Base-by-base conservation (phyloP, 2,113 vertebrate species). In the Apodemus speciosus region DNA sequence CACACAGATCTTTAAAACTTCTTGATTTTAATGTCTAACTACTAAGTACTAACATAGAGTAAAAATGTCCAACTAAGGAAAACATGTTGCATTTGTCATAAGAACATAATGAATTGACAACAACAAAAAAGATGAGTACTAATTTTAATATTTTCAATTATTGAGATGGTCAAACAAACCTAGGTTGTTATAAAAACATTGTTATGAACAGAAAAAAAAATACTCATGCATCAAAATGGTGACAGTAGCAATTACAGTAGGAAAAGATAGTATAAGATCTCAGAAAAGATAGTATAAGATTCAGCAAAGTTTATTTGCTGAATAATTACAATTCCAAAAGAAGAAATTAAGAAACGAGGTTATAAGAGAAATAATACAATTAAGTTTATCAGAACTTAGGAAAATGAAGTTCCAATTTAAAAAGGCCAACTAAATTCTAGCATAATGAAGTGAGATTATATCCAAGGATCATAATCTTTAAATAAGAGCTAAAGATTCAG, bases 181-280 rank as follows among this genome's bases (percentile, higher is more conserved):
- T 35, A 90, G n/a, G 20, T 69, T 49, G 6, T 3, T 81, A 27
- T 53, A 88, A 89, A 94, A 83, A 1, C 38, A 90, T n/a, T 11
- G 85, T 77, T 85, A 8, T 25, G 40, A 49, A 90, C 21, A 85
- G 86, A 87, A 87, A 1, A 66, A 66, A 92, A 85, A 95, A 92
- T 3, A 46, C 6, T 13, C 14, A 46, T 38, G 6, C 79, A 80
- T 89, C 53, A 77, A 95, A 93, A 18, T 4, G 81, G 40, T 75
- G 15, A 83, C 8, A 86, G 8, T 30, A 88, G 30, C 84, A 40
- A 51, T 25, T 30, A 0, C 40, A 46, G 10, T 25, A 3, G 1
- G 13, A 71, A 71, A 86, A 38, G 4, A 40, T 10, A 53, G 25
- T n/a, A 79, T 25, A 38, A 75, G 6, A 35, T 46, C 2, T 43